phyloP scores from a whole-genome alignment of 2,113 vertebrate genomes.

The Pandion haliaetus region DNA sequence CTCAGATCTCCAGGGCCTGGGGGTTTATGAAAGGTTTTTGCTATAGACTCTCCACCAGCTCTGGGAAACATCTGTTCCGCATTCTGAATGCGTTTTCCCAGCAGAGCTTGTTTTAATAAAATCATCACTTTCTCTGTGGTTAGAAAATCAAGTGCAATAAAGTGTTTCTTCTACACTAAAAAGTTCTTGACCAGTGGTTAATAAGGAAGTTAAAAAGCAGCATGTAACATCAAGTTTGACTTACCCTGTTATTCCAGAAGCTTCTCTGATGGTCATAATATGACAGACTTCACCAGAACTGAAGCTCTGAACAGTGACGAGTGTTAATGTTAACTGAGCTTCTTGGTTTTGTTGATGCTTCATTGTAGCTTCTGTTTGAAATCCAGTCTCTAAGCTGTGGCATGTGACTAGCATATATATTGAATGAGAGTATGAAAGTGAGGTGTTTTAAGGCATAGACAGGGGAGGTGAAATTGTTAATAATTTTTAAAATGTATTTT shows the following conservation, averaged over 20 bases:
- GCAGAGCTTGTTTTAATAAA: slow-evolving; percentile 51
- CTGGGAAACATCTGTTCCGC: slow-evolving; percentile 51
- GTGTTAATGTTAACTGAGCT: background rate
- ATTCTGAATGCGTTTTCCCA: slow-evolving; percentile 28
- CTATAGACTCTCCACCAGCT: background rate
- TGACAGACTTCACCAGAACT: background rate
- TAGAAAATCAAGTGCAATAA: background rate
- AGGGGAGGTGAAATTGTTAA: background rate
- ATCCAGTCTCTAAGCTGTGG: background rate
- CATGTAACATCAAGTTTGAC: background rate
- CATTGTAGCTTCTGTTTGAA: background rate
- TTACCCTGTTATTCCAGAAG: background rate
- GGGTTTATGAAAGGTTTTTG: slow-evolving; percentile 18
- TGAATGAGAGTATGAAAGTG: background rate
- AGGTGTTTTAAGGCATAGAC: background rate
- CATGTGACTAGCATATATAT: background rate
- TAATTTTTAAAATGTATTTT: background rate
- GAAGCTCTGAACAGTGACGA: background rate
- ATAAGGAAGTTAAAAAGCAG: background rate
- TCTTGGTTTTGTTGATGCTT: background rate
- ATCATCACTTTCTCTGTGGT: slow-evolving; percentile 42
- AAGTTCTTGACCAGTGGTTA: background rate
- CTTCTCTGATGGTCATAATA: background rate
- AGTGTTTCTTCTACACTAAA: background rate
- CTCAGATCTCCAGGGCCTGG: background rate